Conservation (phyloP, 2,888 invertebrate species). For the Andricus quercusramuli region DNA sequence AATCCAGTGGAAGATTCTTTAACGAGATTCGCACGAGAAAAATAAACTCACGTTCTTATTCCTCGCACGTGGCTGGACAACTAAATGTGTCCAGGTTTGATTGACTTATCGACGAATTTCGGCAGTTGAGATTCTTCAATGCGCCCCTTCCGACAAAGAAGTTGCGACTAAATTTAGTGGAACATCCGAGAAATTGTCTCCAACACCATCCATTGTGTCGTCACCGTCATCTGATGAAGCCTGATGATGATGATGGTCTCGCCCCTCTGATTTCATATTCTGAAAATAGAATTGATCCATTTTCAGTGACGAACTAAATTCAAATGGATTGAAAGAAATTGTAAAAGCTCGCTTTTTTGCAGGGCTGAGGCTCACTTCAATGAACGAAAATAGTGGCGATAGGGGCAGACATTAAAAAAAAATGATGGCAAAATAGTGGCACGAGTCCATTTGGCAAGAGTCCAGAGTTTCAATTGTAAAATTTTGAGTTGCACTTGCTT, state of each 20-base stretch:
- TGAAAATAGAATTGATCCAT: slow-evolving; percentile 50
- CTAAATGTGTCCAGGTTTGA: slow-evolving; percentile 21
- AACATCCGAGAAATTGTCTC: slow-evolving; percentile 82
- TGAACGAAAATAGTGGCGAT: too few species aligned
- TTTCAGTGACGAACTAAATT: too few species aligned
- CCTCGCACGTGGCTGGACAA: neutral
- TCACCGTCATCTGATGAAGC: slow-evolving; percentile 67
- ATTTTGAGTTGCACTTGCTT: too few species aligned
- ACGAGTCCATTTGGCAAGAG: too few species aligned
- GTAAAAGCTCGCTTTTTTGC: too few species aligned
- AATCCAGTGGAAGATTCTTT: slow-evolving; percentile 23
- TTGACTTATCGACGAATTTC: slow-evolving; percentile 29
- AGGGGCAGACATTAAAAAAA: too few species aligned
- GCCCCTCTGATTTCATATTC: slow-evolving; percentile 72
- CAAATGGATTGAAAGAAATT: too few species aligned
- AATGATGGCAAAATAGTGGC: too few species aligned
- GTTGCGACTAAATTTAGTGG: slow-evolving; percentile 87
- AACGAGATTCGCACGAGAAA: slow-evolving; percentile 33
- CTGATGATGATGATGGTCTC: slow-evolving; percentile 69
- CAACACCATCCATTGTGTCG: slow-evolving; percentile 77
- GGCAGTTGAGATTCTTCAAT: slow-evolving; percentile 71
- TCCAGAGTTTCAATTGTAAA: too few species aligned
- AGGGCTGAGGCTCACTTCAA: too few species aligned
- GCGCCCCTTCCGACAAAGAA: slow-evolving; percentile 84
- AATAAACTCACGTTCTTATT: slow-evolving; percentile 5